Conservation (phyloP, 2,888 invertebrate species). For the Sinopyrophorus schimmeli region DNA sequence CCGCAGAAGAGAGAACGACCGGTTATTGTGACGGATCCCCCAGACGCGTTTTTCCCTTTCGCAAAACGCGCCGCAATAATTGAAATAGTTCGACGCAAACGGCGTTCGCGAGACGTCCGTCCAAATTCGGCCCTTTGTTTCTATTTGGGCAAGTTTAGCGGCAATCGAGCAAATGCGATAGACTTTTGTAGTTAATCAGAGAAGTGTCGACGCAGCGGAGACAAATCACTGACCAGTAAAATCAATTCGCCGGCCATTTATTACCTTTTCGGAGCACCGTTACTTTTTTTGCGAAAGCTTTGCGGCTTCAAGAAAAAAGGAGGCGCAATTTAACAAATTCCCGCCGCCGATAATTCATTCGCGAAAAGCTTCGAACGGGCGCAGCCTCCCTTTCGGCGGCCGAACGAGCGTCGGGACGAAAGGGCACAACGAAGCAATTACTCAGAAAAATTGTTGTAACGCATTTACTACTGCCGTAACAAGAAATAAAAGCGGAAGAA, state of each 20-base stretch:
- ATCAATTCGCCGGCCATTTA: slow-evolving; percentile 49
- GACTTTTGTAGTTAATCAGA: slow-evolving; percentile 46
- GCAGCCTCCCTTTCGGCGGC: no score
- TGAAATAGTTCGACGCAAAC: no score
- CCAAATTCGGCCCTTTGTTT: slow-evolving; percentile 27
- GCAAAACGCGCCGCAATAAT: no score
- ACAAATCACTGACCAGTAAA: slow-evolving; percentile 51
- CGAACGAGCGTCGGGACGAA: no score
- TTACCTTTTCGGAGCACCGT: slow-evolving; percentile 36
- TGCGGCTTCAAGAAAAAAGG: no score
- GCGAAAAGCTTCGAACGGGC: no score
- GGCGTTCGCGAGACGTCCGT: no score
- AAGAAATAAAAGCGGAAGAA: slow-evolving; percentile 18
- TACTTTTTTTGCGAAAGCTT: slow-evolving; percentile 32
- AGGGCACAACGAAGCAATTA: slow-evolving; percentile 10
- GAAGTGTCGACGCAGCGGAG: slow-evolving; percentile 41
- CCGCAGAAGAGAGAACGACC: no score
- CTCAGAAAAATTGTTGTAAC: slow-evolving; percentile 9
- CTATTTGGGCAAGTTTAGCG: slow-evolving; percentile 41
- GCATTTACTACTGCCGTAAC: slow-evolving; percentile 12
- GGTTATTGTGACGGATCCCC: no score
- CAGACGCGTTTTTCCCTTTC: no score
- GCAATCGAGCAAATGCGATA: slow-evolving; percentile 44
- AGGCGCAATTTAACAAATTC: no score
- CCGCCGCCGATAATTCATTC: no score